phyloP scores from a whole-genome alignment of 2,888 invertebrate genomes.

The Lasioglossum oenotherae region DNA sequence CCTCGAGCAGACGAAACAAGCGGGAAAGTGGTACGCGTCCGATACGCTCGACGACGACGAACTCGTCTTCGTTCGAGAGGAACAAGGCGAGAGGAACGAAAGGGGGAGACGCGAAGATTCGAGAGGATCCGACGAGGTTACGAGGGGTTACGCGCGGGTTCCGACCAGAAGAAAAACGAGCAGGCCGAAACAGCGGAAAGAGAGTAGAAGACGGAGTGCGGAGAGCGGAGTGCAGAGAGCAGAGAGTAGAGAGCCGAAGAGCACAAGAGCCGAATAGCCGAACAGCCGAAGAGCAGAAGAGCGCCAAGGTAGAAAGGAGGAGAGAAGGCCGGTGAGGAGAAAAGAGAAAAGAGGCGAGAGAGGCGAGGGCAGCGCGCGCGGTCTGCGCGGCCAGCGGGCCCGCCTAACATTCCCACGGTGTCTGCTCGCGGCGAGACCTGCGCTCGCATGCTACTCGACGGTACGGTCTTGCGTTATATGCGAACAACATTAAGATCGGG shows the following conservation, averaged over 20 bases:
- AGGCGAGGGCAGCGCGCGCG: conserved; percentile 3
- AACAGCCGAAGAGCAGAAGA: background rate
- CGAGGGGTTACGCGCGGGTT: conserved; percentile 80
- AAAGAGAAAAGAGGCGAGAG: conserved; percentile 14
- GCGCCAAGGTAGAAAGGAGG: conserved; percentile 20
- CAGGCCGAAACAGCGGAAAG: conserved; percentile 29
- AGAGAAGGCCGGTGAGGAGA: conserved; percentile 22
- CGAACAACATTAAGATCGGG: conserved; percentile 80
- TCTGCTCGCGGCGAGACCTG: conserved; percentile 82
- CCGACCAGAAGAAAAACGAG: conserved; percentile 63
- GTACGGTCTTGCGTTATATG: conserved; percentile 77
- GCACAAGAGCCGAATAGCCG: background rate
- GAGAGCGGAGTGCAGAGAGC: background rate
- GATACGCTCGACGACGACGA: background rate
- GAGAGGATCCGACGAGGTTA: conserved; percentile 76
- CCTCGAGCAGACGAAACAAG: conserved; percentile 8
- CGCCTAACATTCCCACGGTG: conserved; percentile 84
- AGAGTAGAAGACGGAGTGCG: background rate
- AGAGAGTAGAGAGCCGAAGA: background rate
- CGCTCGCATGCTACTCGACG: conserved; percentile 74
- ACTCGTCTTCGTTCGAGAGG: background rate
- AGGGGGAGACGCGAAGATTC: conserved; percentile 39
- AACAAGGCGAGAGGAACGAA: conserved; percentile 28
- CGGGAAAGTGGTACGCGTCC: conserved; percentile 6
- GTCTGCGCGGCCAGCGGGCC: conserved; percentile 74